A percentile compares a stretch with the other conserved stretches of the same genome.
Conservation (phyloP, 2,888 invertebrate genomes). For the Eupsilia transversa region DNA sequence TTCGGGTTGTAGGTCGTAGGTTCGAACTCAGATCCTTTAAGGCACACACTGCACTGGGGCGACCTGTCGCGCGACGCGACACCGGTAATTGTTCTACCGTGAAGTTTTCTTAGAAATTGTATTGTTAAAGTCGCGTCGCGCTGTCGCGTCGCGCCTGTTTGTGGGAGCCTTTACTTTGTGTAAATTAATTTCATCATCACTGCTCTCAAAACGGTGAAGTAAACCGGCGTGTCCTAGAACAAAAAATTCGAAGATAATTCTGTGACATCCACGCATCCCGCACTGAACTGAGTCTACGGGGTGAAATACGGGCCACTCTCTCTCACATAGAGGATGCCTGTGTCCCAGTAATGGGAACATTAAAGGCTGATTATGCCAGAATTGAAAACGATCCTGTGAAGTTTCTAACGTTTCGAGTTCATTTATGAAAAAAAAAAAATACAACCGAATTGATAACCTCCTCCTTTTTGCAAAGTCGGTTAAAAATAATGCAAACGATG, state of each 20-base stretch:
- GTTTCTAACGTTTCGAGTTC: not conserved
- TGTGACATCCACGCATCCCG: not conserved
- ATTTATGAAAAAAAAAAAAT: too few relatives aligned
- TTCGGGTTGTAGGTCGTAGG: not conserved
- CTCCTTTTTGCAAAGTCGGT: too few relatives aligned
- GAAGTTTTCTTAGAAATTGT: too few relatives aligned
- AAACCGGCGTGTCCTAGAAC: not conserved
- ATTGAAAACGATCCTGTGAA: not conserved
- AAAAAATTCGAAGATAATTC: not conserved
- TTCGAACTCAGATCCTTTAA: too few relatives aligned
- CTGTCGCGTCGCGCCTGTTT: too few relatives aligned
- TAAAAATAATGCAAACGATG: not conserved
- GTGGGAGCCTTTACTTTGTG: too few relatives aligned
- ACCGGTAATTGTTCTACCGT: too few relatives aligned
- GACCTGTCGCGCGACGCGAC: too few relatives aligned
- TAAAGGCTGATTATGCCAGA: not conserved
- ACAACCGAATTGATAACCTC: too few relatives aligned
- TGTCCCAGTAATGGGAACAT: not conserved
- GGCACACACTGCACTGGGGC: too few relatives aligned
- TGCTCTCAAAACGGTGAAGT: not conserved
- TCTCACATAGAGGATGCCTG: not conserved
- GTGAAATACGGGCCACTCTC: not conserved
- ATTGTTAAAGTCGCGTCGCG: too few relatives aligned
- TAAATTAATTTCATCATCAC: not conserved
- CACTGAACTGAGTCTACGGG: not conserved